Conservation (phyloP, 2,113 vertebrate species). For the Crotophaga sulcirostris region DNA sequence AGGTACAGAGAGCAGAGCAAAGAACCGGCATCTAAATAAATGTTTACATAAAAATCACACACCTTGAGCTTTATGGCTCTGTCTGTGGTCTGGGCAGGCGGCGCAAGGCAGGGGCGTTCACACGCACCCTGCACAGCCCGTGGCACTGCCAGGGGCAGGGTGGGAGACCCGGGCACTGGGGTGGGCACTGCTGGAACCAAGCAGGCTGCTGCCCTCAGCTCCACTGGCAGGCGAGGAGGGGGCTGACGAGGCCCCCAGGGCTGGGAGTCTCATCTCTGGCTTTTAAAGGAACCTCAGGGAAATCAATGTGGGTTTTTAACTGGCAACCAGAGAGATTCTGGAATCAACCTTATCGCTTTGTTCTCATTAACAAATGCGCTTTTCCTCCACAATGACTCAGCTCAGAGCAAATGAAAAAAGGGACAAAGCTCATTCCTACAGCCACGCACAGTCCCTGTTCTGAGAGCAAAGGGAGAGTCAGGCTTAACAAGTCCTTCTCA, state of each 20-base stretch:
- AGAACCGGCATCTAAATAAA: neutral
- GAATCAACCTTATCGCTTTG: neutral
- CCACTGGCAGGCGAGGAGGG: accelerated
- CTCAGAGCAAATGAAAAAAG: neutral
- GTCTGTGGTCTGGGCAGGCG: neutral
- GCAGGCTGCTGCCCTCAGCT: neutral
- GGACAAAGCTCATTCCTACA: neutral
- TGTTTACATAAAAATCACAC: conserved; percentile 19
- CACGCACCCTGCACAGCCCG: neutral
- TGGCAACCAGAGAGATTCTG: neutral
- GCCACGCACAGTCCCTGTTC: accelerated
- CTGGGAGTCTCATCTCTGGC: neutral
- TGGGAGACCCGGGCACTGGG: neutral
- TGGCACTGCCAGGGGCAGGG: neutral
- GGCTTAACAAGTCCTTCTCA: neutral
- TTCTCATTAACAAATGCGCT: neutral
- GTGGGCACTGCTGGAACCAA: neutral
- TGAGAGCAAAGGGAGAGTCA: neutral
- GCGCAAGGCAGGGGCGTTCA: neutral
- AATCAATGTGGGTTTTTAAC: neutral
- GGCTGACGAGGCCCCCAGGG: neutral
- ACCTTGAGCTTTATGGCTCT: neutral
- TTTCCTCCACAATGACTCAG: neutral
- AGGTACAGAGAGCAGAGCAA: neutral
- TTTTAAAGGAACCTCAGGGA: neutral